Conservation (phyloP, 2,113 vertebrate genomes). For the Rhinolophus sinicus region DNA sequence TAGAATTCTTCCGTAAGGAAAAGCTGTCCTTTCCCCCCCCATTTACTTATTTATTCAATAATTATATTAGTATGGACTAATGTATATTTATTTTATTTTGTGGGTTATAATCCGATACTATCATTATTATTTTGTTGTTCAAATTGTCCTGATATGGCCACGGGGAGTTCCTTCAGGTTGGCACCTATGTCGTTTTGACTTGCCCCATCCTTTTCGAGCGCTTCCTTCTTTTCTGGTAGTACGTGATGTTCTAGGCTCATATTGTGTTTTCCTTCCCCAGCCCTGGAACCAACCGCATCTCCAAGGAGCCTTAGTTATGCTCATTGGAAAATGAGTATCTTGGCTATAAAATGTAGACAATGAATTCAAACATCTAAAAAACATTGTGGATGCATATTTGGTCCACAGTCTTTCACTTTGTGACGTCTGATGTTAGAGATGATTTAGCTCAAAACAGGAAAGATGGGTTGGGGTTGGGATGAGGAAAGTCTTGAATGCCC, state of each 20-base stretch:
- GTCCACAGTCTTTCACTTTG: not conserved
- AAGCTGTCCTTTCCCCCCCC: not conserved
- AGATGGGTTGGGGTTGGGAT: not conserved
- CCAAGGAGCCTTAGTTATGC: not conserved
- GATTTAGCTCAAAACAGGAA: not conserved
- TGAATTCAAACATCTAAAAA: not conserved
- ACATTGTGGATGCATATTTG: not conserved
- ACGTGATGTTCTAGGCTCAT: not conserved
- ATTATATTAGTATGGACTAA: not conserved
- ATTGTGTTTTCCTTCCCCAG: not conserved
- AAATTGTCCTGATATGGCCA: not conserved
- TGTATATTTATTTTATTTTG: slow-evolving; percentile 25
- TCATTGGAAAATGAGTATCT: not conserved
- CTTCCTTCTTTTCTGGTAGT: not conserved
- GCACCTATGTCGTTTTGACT: not conserved
- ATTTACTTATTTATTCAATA: not conserved
- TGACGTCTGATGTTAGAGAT: not conserved
- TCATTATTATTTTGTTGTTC: not conserved
- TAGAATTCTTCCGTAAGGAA: not conserved
- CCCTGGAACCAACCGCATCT: not conserved
- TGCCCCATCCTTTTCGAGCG: not conserved
- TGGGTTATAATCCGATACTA: not conserved
- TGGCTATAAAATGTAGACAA: not conserved
- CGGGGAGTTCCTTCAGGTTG: not conserved
- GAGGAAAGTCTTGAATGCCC: not conserved